Percentiles rank a stretch among this genome's conserved stretches.
Conservation (phyloP, 2,797 vertebrate species). For the Apogon hyalosoma region DNA sequence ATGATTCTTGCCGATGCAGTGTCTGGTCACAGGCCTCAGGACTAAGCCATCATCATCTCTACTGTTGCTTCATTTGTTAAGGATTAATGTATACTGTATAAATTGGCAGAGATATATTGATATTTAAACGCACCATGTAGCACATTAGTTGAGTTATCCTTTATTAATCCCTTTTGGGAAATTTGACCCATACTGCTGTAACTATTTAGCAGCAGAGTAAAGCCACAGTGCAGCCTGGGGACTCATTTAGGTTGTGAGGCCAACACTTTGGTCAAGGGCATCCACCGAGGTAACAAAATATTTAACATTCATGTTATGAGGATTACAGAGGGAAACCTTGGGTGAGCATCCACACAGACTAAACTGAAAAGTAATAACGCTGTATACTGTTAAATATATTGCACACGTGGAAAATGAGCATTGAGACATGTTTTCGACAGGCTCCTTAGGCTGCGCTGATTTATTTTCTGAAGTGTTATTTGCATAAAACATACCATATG, state of each 20-base stretch:
- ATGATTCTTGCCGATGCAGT: no score
- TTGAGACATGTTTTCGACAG: slow-evolving; percentile 1
- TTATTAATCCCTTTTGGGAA: slow-evolving; percentile 11
- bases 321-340: background rate
- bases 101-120: background rate
- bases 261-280: slow-evolving; percentile 1
- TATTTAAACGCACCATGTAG: background rate
- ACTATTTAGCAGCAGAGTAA: slow-evolving; percentile 5
- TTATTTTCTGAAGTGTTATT: background rate
- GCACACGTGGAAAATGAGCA: background rate
- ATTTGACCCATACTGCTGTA: background rate
- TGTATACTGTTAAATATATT: background rate
- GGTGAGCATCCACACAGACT: background rate
- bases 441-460: background rate
- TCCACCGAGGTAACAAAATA: background rate
- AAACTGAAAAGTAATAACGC: background rate
- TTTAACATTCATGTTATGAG: background rate
- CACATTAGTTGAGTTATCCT: background rate
- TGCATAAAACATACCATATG: no score
- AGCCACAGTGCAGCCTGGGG: slow-evolving; percentile 5
- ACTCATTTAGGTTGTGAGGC: slow-evolving; percentile 8
- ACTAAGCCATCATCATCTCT: no score
- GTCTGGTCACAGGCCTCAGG: no score
- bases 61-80: background rate
- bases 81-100: background rate